These are phyloP conservation scores for Garra rufa DNA, from an alignment of 2,113 vertebrate species.

Conservation along the genomic window DNA sequence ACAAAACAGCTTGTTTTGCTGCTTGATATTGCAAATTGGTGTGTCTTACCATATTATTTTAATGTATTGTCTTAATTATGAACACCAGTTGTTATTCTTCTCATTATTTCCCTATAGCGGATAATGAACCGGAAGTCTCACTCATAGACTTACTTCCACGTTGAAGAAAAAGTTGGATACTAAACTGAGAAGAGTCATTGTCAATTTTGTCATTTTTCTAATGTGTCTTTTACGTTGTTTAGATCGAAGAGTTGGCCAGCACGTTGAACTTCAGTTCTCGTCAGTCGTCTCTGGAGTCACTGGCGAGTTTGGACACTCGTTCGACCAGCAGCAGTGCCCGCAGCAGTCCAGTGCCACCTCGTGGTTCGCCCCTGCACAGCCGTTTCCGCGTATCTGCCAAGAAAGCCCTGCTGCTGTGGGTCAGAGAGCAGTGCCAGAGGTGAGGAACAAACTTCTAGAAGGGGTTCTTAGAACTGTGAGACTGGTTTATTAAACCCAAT, in stretches of 20 bases:
- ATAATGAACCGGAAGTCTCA: no score
- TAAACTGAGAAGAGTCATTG: background rate
- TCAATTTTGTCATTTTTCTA: background rate
- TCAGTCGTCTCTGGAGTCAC: conserved; percentile 79
- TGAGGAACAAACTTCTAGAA: conserved; percentile 63
- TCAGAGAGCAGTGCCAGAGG: conserved; percentile 88
- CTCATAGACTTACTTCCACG: no score
- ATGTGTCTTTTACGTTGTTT: background rate
- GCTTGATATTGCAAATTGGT: no score
- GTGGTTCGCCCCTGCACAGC: conserved; percentile 78
- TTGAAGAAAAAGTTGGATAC: no score
- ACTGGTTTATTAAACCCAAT: background rate
- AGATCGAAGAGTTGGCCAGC: conserved; percentile 92
- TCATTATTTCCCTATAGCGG: no score
- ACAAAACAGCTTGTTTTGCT: no score
- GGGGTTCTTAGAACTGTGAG: background rate
- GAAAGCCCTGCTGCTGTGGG: conserved; percentile 92
- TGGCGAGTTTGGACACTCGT: conserved; percentile 71
- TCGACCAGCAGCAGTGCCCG: conserved; percentile 79
- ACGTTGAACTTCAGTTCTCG: conserved; percentile 82
- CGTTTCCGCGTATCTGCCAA: conserved; percentile 89
- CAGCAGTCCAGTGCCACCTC: conserved; percentile 76
- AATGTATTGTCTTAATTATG: no score
- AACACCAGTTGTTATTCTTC: no score
- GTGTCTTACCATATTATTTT: no score